These are phyloP conservation scores for Patiria pectinifera DNA, from an alignment of 53 echinoderm and acorn worm genomes.

Conservation along the genomic window DNA sequence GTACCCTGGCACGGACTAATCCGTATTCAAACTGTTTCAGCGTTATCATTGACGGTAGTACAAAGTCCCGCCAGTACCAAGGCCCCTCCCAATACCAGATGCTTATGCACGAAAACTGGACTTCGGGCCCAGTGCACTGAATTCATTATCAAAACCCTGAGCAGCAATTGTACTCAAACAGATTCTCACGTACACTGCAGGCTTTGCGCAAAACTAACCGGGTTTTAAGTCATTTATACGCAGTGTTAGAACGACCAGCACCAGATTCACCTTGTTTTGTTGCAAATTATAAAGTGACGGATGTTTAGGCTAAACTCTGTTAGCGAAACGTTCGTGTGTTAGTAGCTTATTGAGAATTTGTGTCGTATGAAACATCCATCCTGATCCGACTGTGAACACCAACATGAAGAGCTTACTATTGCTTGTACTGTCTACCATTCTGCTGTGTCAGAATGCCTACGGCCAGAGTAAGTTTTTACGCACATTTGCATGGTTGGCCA, in stretches of 20 bases:
- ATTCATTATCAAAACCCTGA: background rate
- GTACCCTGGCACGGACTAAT: background rate
- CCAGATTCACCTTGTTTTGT: background rate
- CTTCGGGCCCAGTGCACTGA: background rate
- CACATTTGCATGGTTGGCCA: background rate
- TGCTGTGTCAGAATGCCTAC: background rate
- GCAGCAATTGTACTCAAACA: too few species aligned
- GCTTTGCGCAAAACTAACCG: background rate
- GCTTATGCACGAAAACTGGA: background rate
- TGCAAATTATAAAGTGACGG: background rate
- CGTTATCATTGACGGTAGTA: background rate
- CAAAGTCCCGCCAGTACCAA: background rate
- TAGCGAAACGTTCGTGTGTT: background rate
- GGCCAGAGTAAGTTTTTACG: conserved; percentile 3
- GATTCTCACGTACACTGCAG: too few species aligned
- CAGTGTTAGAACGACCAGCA: background rate
- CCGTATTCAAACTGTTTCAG: background rate
- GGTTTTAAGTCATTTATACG: background rate
- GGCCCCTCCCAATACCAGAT: background rate
- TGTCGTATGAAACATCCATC: background rate
- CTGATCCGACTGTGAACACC: background rate
- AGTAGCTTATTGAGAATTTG: background rate
- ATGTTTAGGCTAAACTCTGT: background rate
- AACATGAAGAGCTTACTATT: background rate
- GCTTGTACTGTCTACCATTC: background rate